Base-by-base conservation (phyloP, 2,888 invertebrate species). In the Orchesellides sinensis region DNA sequence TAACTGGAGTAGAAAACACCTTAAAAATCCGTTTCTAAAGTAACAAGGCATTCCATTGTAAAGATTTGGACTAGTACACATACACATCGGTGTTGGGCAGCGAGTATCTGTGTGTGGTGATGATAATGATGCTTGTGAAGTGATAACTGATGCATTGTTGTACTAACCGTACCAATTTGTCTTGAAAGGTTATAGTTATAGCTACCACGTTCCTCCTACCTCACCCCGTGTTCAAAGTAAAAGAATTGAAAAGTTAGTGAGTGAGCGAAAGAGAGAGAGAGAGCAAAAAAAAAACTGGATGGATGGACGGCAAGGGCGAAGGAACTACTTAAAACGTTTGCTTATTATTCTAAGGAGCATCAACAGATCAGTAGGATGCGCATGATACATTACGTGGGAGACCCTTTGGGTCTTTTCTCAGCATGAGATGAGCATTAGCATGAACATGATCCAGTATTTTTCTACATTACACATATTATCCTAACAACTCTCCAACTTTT, bases 361-460 rank as follows among this genome's bases (percentile, higher is more conserved):
- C 66, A 82, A 72, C 78, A 83, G 78, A 83, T 78, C 70, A 83
- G 59, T 69, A 69, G 73, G 74, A 74, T 69, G 75, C n/a, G n/a
- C n/a, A n/a, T n/a, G n/a, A n/a, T n/a, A n/a, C 69, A 82, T 81
- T 59, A 68, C 72, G 68, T 82, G 82, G 75, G 81, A 84, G 81
- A 81, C 83, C 82, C 82, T 85, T 84, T 52, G 73, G 85, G 83
- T 83, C 80, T 80, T 72, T 63, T 77, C 87, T 70, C 87, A 87
- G 87, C 87, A 80, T 81, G 86, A 84, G 86, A 79, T 85, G 85
- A 83, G 82, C 86, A 83, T 85, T 79, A 84, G 79, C 79, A 79
- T 70, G 78, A 70, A 69, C 80, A 80, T 81, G 81, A 81, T 81
- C 81, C 52, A 80, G 73, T 73, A 80, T 73, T 74, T n/a, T n/a